Evolutionary conservation across 2,888 invertebrate species (phyloP), one percentile per base, ranked within the genome.

Genomic region (Matsumyia berberina): DNA sequence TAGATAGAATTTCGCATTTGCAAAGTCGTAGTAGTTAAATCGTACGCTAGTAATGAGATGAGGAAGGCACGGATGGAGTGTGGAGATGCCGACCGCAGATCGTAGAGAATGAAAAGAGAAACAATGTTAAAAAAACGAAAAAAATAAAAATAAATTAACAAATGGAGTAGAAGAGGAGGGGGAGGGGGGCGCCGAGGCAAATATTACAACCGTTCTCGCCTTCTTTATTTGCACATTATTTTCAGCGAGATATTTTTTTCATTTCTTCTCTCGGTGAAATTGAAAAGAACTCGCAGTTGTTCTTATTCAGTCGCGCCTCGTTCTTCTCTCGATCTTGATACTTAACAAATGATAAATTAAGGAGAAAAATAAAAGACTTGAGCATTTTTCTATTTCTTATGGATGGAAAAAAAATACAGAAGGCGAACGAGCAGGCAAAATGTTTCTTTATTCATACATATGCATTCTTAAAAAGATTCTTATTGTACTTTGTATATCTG

Each of bases 201-300:
- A 55, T 55, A 67, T 42, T 55, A 51, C 58, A 72, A 60, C 46
- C 49, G 73, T 55, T 73, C 62, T 60, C 73, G 64, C 73, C 55
- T 53, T 53, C 60, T 62, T 62, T 62, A 64, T 53, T 55, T 73
- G 51, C 53, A 53, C 62, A 53, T 44, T 44, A 44, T 51, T 51
- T 53, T 37, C 35, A 44, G 15, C 29, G 1, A 9, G 11, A 64
- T 60, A 8, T 77, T 37, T 69, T n/a, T 51, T 46, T 42, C 15
- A 19, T 69, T 60, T 53, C 9, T 60, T 58, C 37, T 58, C 37
- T 60, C 58, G 39, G 15, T 58, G 33, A 58, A 77, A 77, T 67
- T 67, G 51, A 69, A 67, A 51, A 67, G 67, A 67, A 60, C 51
- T 70, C n/a, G 66, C 66, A 66, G 66, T 66, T 66, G 66, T 49